A percentile compares a stretch with the other conserved stretches of the same genome.
Conservation (phyloP, 1,140 invertebrate genomes). For the Calosoma granatense region DNA sequence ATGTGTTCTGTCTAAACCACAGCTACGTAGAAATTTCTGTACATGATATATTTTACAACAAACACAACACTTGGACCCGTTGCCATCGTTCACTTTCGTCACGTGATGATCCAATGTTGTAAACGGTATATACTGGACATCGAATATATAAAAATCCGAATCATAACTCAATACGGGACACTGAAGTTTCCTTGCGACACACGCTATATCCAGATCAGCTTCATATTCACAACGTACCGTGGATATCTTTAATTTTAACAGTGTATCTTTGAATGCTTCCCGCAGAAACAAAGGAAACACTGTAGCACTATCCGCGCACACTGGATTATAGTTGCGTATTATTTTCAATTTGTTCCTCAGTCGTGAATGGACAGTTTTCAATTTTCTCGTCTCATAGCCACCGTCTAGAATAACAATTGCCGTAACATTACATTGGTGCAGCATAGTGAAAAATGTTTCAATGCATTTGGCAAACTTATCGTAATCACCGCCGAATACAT, state of each 20-base stretch:
- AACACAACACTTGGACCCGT: constrained; percentile 31
- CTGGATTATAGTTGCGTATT: constrained; percentile 36
- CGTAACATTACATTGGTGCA: constrained; percentile 62
- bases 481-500: constrained; percentile 79
- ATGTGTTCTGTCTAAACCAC: constrained; percentile 49
- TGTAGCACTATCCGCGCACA: constrained; percentile 36
- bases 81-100: constrained; percentile 15
- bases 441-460: constrained; percentile 56
- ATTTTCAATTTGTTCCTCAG: constrained; percentile 50
- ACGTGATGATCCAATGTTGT: constrained; percentile 45
- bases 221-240: constrained; percentile 69
- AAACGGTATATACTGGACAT: constrained; percentile 71
- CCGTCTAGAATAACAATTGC: constrained; percentile 78
- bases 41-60: constrained; percentile 61
- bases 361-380: constrained; percentile 55
- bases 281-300: constrained; percentile 60
- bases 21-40: constrained; percentile 53
- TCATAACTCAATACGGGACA: constrained; percentile 83
- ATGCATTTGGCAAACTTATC: constrained; percentile 57
- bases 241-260: constrained; percentile 51
- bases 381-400: constrained; percentile 62
- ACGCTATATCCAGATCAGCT: constrained; percentile 76
- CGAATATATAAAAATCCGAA: constrained; percentile 85
- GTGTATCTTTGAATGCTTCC: constrained; percentile 58
- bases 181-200: constrained; percentile 58